Base-by-base conservation (phyloP, 2,113 vertebrate genomes). In the Protobothrops mucrosquamatus region DNA sequence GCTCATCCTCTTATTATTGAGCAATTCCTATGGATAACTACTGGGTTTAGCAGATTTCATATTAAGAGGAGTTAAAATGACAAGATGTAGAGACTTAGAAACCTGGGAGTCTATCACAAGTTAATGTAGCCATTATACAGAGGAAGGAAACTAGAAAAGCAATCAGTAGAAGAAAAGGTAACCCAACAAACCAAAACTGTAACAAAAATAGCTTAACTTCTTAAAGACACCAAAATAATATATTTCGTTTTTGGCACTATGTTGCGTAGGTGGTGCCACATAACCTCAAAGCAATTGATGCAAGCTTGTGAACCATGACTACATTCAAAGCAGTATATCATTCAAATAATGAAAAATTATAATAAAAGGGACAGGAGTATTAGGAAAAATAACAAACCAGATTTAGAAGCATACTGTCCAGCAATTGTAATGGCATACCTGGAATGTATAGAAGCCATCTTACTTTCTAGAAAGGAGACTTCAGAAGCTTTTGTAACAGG, bases 321-420 rank as follows among this genome's bases (percentile, higher is more conserved):
- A 43, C 23, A 56, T 43, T 39, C 46, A 26, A 55, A 34, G 5
- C 48, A 11, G 14, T 34, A 18, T 34, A 74, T 74, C 14, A 74
- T 74, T 74, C n/a, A 74, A 74, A 74, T 74, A 74, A n/a, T 74
- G 64, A 74, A 74, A 74, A 5, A 74, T 34, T 34, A 74, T 34
- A 74, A 69, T 64, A 64, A 64, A 69, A 74, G 5, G 64, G n/a
- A 34, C 29, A 34, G 14, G 64, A 74, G n/a, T 34, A 34, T 18
- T 34, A 18, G 64, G n/a, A 74, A 18, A 74, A 91, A 93, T 88
- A 92, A 85, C 59, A 93, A 96, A 91, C 86, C 29, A 55, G 24
- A 85, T 85, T 46, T 46, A 4, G 39, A 46, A 43, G 8, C 81
- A 85, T 23, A 43, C 0, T 94, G 93, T 93, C 48, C 23, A 89